Conservation (phyloP, 2,888 invertebrate species). For the Cheilosia impressa region DNA sequence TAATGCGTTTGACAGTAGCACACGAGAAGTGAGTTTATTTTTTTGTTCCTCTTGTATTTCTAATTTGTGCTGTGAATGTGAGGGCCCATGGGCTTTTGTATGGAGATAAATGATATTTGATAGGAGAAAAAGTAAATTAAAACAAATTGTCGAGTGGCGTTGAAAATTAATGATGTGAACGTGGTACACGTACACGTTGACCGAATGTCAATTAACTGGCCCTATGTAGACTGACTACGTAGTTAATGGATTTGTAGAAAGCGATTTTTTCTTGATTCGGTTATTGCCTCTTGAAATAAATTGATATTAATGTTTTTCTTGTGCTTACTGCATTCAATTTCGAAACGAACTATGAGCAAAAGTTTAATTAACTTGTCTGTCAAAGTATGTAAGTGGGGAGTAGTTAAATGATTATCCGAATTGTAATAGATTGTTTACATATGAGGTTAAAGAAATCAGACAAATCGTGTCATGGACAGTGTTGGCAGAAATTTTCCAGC, state of each 20-base stretch:
- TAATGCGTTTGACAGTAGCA: conserved; percentile 53
- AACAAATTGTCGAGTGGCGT: conserved; percentile 72
- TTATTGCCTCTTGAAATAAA: conserved; percentile 17
- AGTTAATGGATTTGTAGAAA: conserved; percentile 55
- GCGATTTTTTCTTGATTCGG: conserved; percentile 10
- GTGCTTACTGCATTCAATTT: neutral
- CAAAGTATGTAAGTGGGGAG: neutral
- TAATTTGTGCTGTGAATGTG: conserved; percentile 31
- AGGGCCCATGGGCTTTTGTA: neutral
- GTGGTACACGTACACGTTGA: conserved; percentile 68
- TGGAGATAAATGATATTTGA: conserved; percentile 63
- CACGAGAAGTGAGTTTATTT: neutral
- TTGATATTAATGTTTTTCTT: conserved; percentile 42
- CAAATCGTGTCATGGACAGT: too few species aligned
- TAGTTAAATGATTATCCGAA: too few species aligned
- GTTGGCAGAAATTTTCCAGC: too few species aligned
- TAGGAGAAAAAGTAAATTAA: conserved; percentile 64
- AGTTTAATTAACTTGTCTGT: neutral
- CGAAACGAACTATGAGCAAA: neutral
- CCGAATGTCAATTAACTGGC: conserved; percentile 69
- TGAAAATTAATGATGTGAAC: conserved; percentile 72
- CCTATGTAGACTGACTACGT: conserved; percentile 5
- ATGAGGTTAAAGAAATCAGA: too few species aligned
- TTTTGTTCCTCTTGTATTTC: neutral
- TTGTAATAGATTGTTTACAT: too few species aligned